Base-by-base conservation (phyloP, 2,797 vertebrate species). In the Galaxias olidus region DNA sequence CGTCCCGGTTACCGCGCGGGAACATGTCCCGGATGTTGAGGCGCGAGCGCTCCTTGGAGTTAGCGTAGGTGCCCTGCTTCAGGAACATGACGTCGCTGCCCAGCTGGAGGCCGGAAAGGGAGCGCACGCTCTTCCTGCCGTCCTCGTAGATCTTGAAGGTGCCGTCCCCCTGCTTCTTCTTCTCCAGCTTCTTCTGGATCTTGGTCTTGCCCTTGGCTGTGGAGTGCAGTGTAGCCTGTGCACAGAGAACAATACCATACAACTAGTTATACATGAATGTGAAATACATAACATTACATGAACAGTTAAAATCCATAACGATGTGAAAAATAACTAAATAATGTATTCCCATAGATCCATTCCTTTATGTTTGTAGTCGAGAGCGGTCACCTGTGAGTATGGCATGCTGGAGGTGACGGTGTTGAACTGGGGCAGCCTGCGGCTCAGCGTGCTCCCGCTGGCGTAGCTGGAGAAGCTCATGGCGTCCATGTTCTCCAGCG, bases 61-160 rank as follows among this genome's bases (percentile, higher is more conserved):
- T 95, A 75, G 91, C 79, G 0, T 95, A 94, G 0, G 93, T 94
- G 60, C 96, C 97, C 78, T 95, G 98, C 84, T 96, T 98, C 75
- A 99, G 90, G 80, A 99, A 99, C 97, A 99, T 99, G 83, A 99
- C 93, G 0, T 99, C 97, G 0, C 93, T 99, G 69, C 97, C 95
- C 77, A 99, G 89, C 82, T 98, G 97, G 58, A 99, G 85, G 4
- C 98, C 98, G 0, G 96, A 97, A 40, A 99, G 94, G 7, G 98
- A 99, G 71, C 95, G 93, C 43, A 98, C 93, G 0, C 97, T 99
- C 78, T 98, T 99, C 75, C 98, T 92, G 45, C 97, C 97, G 0
- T 98, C 97, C 85, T 98, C 97, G 0, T 96, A 98, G 79, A 99
- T 94, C 87, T 98, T 99, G 82, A 98, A 99, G 0, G 95, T 96